These are phyloP conservation scores for Perca schrenkii DNA, from an alignment of 2,113 vertebrate species.

Conservation along the genomic window DNA sequence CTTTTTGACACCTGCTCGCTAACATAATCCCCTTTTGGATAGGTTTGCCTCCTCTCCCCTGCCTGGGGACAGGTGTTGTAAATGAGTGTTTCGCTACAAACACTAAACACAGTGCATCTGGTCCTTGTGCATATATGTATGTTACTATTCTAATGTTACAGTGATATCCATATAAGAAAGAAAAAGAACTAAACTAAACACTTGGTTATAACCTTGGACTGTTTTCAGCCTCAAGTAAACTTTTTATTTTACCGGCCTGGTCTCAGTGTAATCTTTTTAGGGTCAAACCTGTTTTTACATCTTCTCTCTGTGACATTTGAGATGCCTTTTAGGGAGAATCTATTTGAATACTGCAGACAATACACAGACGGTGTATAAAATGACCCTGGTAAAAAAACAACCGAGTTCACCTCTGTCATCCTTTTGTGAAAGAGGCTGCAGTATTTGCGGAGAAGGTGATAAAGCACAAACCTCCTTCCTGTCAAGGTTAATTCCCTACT, in stretches of 20 bases:
- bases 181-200: too few species aligned
- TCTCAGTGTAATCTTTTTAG: not conserved
- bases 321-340: not conserved
- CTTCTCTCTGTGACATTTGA: conserved; percentile 10
- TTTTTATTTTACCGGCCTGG: not conserved
- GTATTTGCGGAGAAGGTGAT: conserved; percentile 26
- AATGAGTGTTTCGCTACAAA: too few species aligned
- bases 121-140: too few species aligned
- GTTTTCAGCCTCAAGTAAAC: not conserved
- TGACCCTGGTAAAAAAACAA: conserved; percentile 11
- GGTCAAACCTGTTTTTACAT: conserved; percentile 3
- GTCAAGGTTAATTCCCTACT: conserved; percentile 43
- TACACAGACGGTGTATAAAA: not conserved
- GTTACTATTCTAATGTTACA: too few species aligned
- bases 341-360: conserved; percentile 2
- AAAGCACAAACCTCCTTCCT: conserved; percentile 26
- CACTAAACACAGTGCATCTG: too few species aligned
- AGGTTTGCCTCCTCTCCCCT: not conserved
- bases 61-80: not conserved
- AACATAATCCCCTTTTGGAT: too few species aligned
- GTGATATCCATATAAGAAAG: too few species aligned
- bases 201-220: not conserved
- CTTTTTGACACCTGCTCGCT: not conserved
- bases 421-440: conserved; percentile 2
- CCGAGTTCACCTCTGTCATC: conserved; percentile 24